phyloP scores from a whole-genome alignment of 1,140 invertebrate genomes.

The Macrosteles quadrilineatus region DNA sequence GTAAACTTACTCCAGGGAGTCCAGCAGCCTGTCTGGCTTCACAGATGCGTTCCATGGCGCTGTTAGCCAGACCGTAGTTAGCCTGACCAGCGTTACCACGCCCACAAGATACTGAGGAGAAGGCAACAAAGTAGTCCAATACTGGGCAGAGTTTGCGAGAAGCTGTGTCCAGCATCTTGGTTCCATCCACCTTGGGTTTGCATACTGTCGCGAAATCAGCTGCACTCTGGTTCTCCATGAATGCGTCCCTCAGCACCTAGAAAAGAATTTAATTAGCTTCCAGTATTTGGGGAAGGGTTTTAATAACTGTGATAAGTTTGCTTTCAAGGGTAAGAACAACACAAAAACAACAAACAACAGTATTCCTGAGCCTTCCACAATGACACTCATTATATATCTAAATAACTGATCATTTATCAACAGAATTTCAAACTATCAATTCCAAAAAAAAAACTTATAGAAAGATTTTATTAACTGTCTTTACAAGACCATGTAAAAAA shows the following conservation, averaged over 20 bases:
- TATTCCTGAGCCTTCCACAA: too few relatives aligned
- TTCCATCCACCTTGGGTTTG: conserved; percentile 76
- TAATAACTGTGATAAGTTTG: too few relatives aligned
- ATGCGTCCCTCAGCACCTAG: conserved; percentile 76
- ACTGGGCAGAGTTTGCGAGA: conserved; percentile 73
- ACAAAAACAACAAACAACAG: neutral
- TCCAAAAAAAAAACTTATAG: too few relatives aligned
- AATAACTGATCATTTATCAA: too few relatives aligned
- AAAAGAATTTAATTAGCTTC: conserved; percentile 5
- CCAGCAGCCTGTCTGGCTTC: conserved; percentile 80
- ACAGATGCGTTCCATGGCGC: conserved; percentile 92
- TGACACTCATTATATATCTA: too few relatives aligned
- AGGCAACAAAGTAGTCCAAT: conserved; percentile 89
- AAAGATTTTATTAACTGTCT: too few relatives aligned
- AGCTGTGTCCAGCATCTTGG: conserved; percentile 71
- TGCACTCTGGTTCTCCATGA: conserved; percentile 85
- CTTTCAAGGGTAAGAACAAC: neutral
- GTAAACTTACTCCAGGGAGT: conserved; percentile 63
- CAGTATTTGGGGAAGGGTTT: too few relatives aligned
- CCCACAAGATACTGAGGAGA: conserved; percentile 93
- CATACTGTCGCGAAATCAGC: conserved; percentile 75
- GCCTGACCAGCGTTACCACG: conserved; percentile 92
- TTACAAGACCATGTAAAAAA: too few relatives aligned
- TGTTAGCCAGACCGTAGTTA: conserved; percentile 96
- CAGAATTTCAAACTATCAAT: too few relatives aligned